Conservation (phyloP, 2,888 invertebrate species). For the Heliconius cydno region DNA sequence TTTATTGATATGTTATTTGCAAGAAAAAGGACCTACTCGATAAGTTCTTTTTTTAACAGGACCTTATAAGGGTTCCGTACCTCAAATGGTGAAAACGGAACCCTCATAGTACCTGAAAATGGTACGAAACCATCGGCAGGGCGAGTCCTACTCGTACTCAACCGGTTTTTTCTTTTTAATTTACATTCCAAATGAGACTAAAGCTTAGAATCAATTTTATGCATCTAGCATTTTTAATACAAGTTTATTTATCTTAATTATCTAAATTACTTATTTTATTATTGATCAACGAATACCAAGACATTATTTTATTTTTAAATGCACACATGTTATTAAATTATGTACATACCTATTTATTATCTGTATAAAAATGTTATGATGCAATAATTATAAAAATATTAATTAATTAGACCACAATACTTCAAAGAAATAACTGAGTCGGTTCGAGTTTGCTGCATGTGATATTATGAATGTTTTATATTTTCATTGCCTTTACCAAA, state of each 20-base stretch:
- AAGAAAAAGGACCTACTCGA: background rate
- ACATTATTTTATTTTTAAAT: background rate
- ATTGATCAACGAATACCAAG: background rate
- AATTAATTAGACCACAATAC: background rate
- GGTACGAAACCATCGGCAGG: no score
- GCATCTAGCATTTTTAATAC: background rate
- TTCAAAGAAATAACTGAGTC: constrained; percentile 8
- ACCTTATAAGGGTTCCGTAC: no score
- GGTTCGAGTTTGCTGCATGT: background rate
- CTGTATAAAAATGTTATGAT: background rate
- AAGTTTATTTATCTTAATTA: background rate
- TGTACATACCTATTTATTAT: no score
- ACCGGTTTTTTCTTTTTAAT: no score
- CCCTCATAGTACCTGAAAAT: no score
- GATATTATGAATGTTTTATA: constrained; percentile 30
- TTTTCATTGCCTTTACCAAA: constrained; percentile 28
- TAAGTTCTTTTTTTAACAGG: no score
- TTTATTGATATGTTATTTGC: no score
- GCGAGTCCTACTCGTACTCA: no score
- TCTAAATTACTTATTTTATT: constrained; percentile 1
- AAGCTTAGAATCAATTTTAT: background rate
- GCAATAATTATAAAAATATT: constrained; percentile 9
- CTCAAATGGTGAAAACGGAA: no score
- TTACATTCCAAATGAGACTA: background rate
- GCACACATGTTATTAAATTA: constrained; percentile 10